Base-by-base conservation (phyloP, 1,140 invertebrate species). In the Drosophila takahashii region DNA sequence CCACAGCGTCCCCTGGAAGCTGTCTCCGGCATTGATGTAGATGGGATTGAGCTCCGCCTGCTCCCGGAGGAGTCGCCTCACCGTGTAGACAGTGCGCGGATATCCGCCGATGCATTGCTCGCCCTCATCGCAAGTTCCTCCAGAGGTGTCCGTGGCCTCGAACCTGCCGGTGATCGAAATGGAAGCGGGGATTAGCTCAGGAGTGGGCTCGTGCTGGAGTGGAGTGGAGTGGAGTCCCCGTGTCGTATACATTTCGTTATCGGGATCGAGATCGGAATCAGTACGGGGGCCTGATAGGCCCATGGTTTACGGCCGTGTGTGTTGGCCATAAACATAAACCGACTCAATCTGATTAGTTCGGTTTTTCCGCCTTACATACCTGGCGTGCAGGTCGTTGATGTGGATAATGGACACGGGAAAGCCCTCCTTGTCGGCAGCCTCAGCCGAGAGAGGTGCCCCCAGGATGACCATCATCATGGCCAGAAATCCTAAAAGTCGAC, bases 1-100 rank as follows among this genome's bases (percentile, higher is more conserved):
- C 96, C 96, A 98, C 1, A 97, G 93, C 1, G 96, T 97, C 1
- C 97, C 97, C 91, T 97, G 96, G 86, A 95, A 98, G 86, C 96
- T 96, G 91, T 98, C 97, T 0, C 97, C 97, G 0, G 95, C 97
- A 91, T 97, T 97, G 5, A 98, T 92, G 36, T 96, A 94, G 51
- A 98, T 92, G 0, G 95, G 94, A 78, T 96, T 94, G 0, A 92
- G 92, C 87, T 95, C 92, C 73, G 94, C 87, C 66, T 93, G 87
- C 76, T 95, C 92, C 57, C 93, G 73, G 32, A 94, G 87, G 16
- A 95, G 90, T 36, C 93, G 84, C 16, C 92, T 92, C 11, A 95
- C 93, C 1, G 93, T 93, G 1, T 94, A 93, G 52, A 93, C 94
- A 0, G 96, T 92, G 3, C 97, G 93, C 0, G 96, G 94, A 67